phyloP scores from a whole-genome alignment of 2,888 invertebrate species.

The Leuctra nigra region DNA sequence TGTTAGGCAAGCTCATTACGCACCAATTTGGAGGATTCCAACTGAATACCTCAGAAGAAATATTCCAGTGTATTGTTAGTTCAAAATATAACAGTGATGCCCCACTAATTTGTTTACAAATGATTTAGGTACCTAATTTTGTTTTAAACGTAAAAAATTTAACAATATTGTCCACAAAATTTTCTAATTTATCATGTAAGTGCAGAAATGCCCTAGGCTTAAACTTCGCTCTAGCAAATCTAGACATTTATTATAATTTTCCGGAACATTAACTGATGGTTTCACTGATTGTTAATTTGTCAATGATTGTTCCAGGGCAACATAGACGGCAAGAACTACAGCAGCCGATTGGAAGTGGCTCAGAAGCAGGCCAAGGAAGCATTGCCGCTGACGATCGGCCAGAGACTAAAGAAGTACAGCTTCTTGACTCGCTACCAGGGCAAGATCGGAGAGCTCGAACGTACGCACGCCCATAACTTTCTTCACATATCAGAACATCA shows the following conservation, averaged over 20 bases:
- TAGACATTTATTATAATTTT: not conserved
- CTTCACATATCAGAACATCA: too few species aligned
- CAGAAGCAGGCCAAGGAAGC: conserved; percentile 43
- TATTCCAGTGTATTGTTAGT: too few species aligned
- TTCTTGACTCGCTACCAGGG: conserved; percentile 45
- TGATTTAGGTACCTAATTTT: too few species aligned
- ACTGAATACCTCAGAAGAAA: too few species aligned
- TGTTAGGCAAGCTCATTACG: too few species aligned
- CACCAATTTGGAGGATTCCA: too few species aligned
- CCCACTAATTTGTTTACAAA: too few species aligned
- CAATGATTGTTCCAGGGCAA: conserved; percentile 14
- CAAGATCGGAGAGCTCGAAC: conserved; percentile 34
- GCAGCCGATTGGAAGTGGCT: conserved; percentile 39
- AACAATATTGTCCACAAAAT: not conserved
- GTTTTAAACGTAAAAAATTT: conserved; percentile 2
- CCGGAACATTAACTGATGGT: too few species aligned
- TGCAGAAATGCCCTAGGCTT: not conserved
- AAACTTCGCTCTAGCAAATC: not conserved
- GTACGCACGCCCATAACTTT: too few species aligned
- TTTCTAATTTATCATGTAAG: not conserved
- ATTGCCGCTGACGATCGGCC: conserved; percentile 35
- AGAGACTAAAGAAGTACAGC: conserved; percentile 43
- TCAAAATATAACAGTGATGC: too few species aligned
- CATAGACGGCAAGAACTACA: conserved; percentile 20
- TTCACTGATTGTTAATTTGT: too few species aligned